Percentiles rank a stretch among this genome's conserved stretches.
Conservation (phyloP, 2,888 invertebrate species). For the Eristalis tenax region DNA sequence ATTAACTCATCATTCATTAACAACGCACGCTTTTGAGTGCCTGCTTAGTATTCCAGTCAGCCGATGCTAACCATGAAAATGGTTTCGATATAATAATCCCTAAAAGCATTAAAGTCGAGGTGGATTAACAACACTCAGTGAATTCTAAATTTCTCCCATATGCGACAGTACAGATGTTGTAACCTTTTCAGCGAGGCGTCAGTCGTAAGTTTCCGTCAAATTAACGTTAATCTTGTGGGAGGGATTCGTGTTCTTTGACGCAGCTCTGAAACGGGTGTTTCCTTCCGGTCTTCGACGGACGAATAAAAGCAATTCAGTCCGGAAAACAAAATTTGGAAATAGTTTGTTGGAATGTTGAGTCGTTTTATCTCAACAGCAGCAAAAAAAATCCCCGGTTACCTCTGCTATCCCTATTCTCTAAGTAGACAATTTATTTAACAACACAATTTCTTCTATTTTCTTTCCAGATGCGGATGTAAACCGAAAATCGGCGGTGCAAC, state of each 20-base stretch:
- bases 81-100: background rate
- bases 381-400: too few relatives aligned
- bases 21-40: background rate
- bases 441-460: background rate
- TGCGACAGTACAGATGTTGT: background rate
- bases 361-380: too few relatives aligned
- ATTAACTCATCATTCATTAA: slow-evolving; percentile 26
- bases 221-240: background rate
- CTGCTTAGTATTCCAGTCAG: slow-evolving; percentile 21
- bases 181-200: background rate
- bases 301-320: background rate
- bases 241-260: background rate
- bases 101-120: background rate
- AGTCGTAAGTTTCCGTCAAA: background rate
- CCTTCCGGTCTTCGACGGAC: background rate
- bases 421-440: background rate
- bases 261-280: background rate
- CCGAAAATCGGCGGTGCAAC: slow-evolving; percentile 58
- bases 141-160: background rate
- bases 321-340: background rate
- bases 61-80: background rate
- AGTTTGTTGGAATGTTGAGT: background rate
- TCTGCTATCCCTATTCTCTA: background rate
- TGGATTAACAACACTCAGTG: background rate
- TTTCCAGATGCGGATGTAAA: slow-evolving; percentile 62